These are phyloP conservation scores for Dicycla oo DNA, from an alignment of 2,888 invertebrate genomes.

Conservation along the genomic window DNA sequence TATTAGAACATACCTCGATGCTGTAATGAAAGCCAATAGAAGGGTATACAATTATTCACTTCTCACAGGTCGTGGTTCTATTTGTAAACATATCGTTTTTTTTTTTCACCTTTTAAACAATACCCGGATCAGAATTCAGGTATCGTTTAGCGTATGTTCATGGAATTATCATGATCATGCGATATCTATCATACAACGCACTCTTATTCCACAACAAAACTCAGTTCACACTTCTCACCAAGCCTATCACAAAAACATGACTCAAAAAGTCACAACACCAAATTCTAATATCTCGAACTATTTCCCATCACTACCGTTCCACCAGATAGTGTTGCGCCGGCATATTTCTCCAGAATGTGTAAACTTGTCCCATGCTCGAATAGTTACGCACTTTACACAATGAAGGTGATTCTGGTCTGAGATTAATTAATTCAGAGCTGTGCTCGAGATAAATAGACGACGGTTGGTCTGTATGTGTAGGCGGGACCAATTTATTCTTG, in stretches of 20 bases:
- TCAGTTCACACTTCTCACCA: conserved; percentile 3
- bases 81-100: too few species aligned
- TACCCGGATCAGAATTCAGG: too few species aligned
- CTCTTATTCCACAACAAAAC: too few species aligned
- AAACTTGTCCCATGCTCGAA: conserved; percentile 64
- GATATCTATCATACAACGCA: too few species aligned
- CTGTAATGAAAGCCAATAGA: too few species aligned
- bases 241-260: conserved; percentile 1
- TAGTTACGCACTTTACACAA: conserved; percentile 69
- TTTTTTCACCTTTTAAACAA: too few species aligned
- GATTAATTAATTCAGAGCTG: conserved; percentile 69
- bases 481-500: neutral
- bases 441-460: conserved; percentile 59
- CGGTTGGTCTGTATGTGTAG: conserved; percentile 52
- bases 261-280: neutral
- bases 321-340: conserved; percentile 52
- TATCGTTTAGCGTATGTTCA: too few species aligned
- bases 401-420: conserved; percentile 65
- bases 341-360: conserved; percentile 64
- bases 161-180: too few species aligned
- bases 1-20: too few species aligned
- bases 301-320: conserved; percentile 47
- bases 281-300: neutral
- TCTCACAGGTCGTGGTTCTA: too few species aligned
- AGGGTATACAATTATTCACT: too few species aligned